A percentile compares a stretch with the other conserved stretches of the same genome.
These are phyloP conservation scores for Battus philenor DNA, from an alignment of 1,140 invertebrate genomes.

Conservation along the genomic window DNA sequence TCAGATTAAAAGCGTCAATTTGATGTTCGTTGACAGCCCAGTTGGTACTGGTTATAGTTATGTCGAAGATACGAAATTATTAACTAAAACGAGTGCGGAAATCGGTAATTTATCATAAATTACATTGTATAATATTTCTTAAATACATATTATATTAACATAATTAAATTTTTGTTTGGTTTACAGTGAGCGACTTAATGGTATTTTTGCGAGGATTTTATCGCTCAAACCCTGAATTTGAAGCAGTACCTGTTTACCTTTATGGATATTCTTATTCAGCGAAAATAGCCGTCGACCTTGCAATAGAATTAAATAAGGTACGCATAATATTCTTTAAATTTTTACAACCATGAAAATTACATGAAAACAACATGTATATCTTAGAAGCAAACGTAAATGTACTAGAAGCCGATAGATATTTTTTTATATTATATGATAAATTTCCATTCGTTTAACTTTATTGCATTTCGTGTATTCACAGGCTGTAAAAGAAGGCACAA, in stretches of 20 bases:
- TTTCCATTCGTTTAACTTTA: no score
- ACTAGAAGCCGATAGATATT: no score
- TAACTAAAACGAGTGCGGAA: conserved; percentile 81
- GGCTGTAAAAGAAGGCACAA: conserved; percentile 79
- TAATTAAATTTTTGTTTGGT: conserved; percentile 18
- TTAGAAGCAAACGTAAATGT: no score
- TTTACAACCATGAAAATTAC: no score
- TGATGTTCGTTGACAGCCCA: conserved; percentile 92
- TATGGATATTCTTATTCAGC: conserved; percentile 92
- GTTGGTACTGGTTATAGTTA: conserved; percentile 94
- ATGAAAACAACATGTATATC: no score
- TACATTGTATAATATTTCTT: not conserved
- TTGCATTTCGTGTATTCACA: no score
- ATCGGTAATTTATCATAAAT: conserved; percentile 72
- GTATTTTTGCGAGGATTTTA: conserved; percentile 82
- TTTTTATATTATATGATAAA: no score
- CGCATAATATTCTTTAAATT: no score
- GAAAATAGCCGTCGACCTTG: conserved; percentile 92
- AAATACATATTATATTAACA: not conserved
- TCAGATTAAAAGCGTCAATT: conserved; percentile 85
- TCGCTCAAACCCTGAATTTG: conserved; percentile 79
- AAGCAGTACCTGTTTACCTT: conserved; percentile 85
- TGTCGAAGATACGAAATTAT: conserved; percentile 76
- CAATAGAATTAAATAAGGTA: conserved; percentile 78
- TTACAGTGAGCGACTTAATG: conserved; percentile 83